These are phyloP conservation scores for Acanthoscelides obtectus DNA, from an alignment of 2,888 invertebrate genomes.

Conservation along the genomic window DNA sequence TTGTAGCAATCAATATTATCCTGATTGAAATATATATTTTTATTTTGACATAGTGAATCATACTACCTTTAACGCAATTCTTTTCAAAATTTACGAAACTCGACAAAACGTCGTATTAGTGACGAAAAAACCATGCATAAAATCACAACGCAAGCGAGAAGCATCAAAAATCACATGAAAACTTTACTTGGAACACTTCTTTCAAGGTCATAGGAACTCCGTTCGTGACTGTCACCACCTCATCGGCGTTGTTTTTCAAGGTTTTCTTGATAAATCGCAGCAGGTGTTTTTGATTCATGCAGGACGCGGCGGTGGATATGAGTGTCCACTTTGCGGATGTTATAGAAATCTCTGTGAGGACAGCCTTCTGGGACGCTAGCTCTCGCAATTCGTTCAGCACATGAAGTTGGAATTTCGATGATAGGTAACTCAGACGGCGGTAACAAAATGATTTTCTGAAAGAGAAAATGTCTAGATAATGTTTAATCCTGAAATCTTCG, in stretches of 20 bases:
- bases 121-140: too few relatives aligned
- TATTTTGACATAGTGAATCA: too few relatives aligned
- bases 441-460: slow-evolving; percentile 95
- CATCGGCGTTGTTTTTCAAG: slow-evolving; percentile 84
- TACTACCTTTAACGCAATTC: too few relatives aligned
- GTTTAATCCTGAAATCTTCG: too few relatives aligned
- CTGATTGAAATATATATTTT: too few relatives aligned
- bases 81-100: too few relatives aligned
- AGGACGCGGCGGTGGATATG: slow-evolving; percentile 99
- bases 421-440: slow-evolving; percentile 91
- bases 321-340: slow-evolving; percentile 97
- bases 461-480: not conserved
- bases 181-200: slow-evolving; percentile 70
- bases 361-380: slow-evolving; percentile 93
- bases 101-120: too few relatives aligned
- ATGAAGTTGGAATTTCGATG: slow-evolving; percentile 95
- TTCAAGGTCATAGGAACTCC: slow-evolving; percentile 79
- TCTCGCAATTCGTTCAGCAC: slow-evolving; percentile 94
- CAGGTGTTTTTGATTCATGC: slow-evolving; percentile 99
- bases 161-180: not conserved
- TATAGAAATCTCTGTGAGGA: slow-evolving; percentile 99
- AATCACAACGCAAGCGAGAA: not conserved
- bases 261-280: slow-evolving; percentile 98
- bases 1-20: too few relatives aligned
- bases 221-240: slow-evolving; percentile 67